Conservation (phyloP, 2,888 invertebrate genomes). For the Spisula subtruncata region DNA sequence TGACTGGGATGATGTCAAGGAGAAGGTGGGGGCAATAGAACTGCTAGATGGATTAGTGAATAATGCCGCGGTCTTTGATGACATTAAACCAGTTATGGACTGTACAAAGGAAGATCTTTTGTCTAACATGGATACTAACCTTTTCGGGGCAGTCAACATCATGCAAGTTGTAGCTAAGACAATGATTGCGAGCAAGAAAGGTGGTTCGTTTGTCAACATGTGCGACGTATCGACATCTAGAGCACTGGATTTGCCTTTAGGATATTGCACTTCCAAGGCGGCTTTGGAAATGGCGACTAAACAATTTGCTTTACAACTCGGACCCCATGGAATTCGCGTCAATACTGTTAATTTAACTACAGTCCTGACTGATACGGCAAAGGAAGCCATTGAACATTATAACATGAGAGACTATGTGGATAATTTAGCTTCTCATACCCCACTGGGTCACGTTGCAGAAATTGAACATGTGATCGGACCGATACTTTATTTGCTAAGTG, state of each 20-base stretch:
- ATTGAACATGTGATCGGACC: conserved; percentile 20
- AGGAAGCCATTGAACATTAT: not conserved
- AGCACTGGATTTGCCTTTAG: not conserved
- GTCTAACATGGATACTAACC: conserved; percentile 92
- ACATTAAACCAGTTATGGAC: conserved; percentile 91
- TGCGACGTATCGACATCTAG: not conserved
- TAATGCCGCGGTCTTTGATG: conserved; percentile 94
- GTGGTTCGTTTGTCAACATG: not conserved
- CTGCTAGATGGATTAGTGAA: conserved; percentile 95
- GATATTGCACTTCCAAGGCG: not conserved
- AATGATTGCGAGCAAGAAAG: not conserved
- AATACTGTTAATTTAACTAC: not conserved
- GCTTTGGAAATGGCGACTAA: not conserved
- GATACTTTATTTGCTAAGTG: conserved; percentile 26
- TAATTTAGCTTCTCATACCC: not conserved
- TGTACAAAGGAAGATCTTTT: conserved; percentile 92
- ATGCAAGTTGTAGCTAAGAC: not conserved
- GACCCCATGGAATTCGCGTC: conserved; percentile 7
- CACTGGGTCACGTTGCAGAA: not conserved
- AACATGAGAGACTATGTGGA: not conserved
- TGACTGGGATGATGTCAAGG: conserved; percentile 92
- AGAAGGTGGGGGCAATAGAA: conserved; percentile 90
- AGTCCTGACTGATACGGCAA: not conserved
- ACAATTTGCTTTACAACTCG: not conserved
- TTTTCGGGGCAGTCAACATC: conserved; percentile 91